Base-by-base conservation (phyloP, 2,113 vertebrate genomes). In the Channa argus region DNA sequence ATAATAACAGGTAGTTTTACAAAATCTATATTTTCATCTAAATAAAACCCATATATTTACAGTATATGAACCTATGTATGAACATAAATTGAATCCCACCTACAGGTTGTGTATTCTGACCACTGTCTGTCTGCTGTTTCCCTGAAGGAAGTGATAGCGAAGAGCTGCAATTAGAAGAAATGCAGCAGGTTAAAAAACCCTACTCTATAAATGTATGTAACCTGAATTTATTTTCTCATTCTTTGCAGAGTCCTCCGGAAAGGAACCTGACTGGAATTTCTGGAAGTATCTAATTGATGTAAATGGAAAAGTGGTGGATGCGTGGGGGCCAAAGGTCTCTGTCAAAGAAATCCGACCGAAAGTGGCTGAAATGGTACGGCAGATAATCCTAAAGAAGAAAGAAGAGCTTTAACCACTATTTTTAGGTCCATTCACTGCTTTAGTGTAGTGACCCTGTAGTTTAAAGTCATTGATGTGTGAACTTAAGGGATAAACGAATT, bases 181-280 rank as follows among this genome's bases (percentile, higher is more conserved):
- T 24, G 24, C 24, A 24, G 24, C 24, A 24, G 24, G 24, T 24
- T 24, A 24, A 24, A 24, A 24, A 24, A 24, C 24, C 24, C 24
- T 24, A 24, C 1, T 24, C 24, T 24, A 24, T 41, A 41, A 41
- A 41, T 41, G 4, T 41, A 41, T 7, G 1, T 41, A 4, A 41
- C 4, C 39, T 41, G 39, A 24, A 24, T 24, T 39, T 4, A 4
- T 70, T 0, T 8, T 82, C 14, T 75, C 6, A 2, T 82, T 58
- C 44, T 41, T 3, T 56, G 6, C 92, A 99, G 98, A 96, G 14
- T 91, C 94, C 33, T 95, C 95, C 58, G 95, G 95, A 55, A 95
- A 97, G 82, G 97, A 98, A 79, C 98, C 98, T 14, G 95, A 96
- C 73, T 99, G 98, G 98, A 99, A 99, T 81, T 99, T 99, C 92